These are phyloP conservation scores for Lates calcarifer DNA, from an alignment of 2,113 vertebrate species.

Conservation along the genomic window DNA sequence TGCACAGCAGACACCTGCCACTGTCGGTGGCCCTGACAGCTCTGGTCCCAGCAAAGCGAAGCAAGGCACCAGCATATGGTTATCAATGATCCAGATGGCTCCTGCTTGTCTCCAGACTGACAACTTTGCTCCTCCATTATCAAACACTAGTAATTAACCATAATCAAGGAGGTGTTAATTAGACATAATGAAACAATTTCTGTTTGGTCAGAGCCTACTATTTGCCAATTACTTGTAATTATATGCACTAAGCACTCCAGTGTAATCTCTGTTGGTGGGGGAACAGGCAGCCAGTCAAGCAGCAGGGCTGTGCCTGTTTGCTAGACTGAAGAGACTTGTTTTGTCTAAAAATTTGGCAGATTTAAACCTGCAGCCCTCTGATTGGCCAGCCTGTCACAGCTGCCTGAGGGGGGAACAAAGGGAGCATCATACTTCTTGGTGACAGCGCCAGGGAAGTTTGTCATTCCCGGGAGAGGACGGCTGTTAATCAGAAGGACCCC, in stretches of 20 bases:
- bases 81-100: slow-evolving; percentile 94
- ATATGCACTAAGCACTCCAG: slow-evolving; percentile 89
- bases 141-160: slow-evolving; percentile 97
- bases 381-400: slow-evolving; percentile 91
- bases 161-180: slow-evolving; percentile 99
- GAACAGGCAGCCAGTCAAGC: slow-evolving; percentile 68
- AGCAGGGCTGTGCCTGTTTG: slow-evolving; percentile 80
- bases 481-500: slow-evolving; percentile 88
- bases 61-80: slow-evolving; percentile 85
- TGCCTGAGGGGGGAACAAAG: slow-evolving; percentile 86
- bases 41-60: slow-evolving; percentile 74
- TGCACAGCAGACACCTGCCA: slow-evolving; percentile 81
- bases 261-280: slow-evolving; percentile 60
- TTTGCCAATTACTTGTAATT: slow-evolving; percentile 97
- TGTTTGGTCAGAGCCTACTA: slow-evolving; percentile 93
- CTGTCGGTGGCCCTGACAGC: slow-evolving; percentile 80
- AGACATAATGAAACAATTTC: slow-evolving; percentile 98
- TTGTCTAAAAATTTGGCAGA: slow-evolving; percentile 91
- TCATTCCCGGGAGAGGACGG: slow-evolving; percentile 81
- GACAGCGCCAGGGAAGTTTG: slow-evolving; percentile 83
- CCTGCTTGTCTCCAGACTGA: slow-evolving; percentile 91
- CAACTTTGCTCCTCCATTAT: slow-evolving; percentile 95
- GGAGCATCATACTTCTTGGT: slow-evolving; percentile 80
- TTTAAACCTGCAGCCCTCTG: slow-evolving; percentile 90
- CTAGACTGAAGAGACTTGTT: slow-evolving; percentile 90